phyloP scores from a whole-genome alignment of 2,888 invertebrate species.

The Labia minor region DNA sequence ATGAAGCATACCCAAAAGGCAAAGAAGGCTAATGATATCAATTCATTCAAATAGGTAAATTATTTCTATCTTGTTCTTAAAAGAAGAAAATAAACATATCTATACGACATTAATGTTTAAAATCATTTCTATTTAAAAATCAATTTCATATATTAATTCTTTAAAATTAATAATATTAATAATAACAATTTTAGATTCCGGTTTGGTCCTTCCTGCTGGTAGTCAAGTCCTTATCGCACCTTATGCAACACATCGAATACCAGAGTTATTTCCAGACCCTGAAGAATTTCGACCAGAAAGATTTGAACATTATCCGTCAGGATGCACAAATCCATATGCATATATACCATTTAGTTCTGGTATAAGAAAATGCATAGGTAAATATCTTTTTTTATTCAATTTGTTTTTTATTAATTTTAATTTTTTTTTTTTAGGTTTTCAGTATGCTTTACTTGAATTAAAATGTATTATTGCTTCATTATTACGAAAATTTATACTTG shows the following conservation, averaged over 20 bases:
- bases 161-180: too few species aligned
- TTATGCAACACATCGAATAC: slow-evolving; percentile 45
- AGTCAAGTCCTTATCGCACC: slow-evolving; percentile 45
- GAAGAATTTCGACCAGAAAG: slow-evolving; percentile 46
- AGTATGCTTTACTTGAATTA: slow-evolving; percentile 55
- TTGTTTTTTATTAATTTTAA: too few species aligned
- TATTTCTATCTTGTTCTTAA: too few species aligned
- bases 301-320: slow-evolving; percentile 41
- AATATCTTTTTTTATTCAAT: slow-evolving; percentile 14
- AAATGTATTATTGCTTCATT: slow-evolving; percentile 46
- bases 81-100: too few species aligned
- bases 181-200: neutral
- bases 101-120: too few species aligned
- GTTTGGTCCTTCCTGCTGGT: slow-evolving; percentile 40
- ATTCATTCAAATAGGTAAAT: too few species aligned
- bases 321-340: slow-evolving; percentile 44
- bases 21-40: too few species aligned
- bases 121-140: too few species aligned
- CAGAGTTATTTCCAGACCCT: slow-evolving; percentile 45
- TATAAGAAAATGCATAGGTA: slow-evolving; percentile 45
- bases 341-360: slow-evolving; percentile 50
- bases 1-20: too few species aligned
- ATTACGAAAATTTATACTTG: slow-evolving; percentile 42
- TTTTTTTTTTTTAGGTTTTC: slow-evolving; percentile 42
- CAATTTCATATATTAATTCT: too few species aligned